phyloP scores from a whole-genome alignment of 1,140 invertebrate genomes.

The Ganaspis sp. region DNA sequence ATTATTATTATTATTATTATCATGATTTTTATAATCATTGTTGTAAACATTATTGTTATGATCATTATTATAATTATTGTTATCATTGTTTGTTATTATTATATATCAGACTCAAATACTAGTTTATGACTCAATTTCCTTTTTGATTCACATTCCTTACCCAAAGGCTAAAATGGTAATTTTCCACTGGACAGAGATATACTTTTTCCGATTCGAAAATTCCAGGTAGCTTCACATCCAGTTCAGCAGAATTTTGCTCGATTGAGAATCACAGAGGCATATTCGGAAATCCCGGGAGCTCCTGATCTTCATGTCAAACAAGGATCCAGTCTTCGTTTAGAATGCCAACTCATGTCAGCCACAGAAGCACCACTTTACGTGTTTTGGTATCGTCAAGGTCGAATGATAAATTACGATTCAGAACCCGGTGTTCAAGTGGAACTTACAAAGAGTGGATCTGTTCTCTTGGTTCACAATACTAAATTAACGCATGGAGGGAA shows the following conservation, averaged over 20 bases:
- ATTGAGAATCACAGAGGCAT: conserved; percentile 79
- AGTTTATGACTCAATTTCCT: too few species aligned
- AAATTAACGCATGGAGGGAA: conserved; percentile 80
- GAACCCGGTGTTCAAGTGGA: conserved; percentile 75
- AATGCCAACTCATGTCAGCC: conserved; percentile 83
- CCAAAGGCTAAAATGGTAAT: too few species aligned
- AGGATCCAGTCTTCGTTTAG: conserved; percentile 83
- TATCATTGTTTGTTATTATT: too few species aligned
- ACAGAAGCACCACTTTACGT: conserved; percentile 87
- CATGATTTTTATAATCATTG: too few species aligned
- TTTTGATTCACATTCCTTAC: too few species aligned
- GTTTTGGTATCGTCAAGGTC: conserved; percentile 87
- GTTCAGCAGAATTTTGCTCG: conserved; percentile 68
- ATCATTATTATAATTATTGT: too few species aligned
- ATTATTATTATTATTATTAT: too few species aligned
- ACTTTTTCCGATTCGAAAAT: neutral
- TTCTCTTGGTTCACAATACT: conserved; percentile 78
- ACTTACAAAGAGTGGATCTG: conserved; percentile 75
- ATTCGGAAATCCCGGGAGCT: conserved; percentile 84
- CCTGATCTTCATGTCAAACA: conserved; percentile 86
- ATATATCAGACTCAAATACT: too few species aligned
- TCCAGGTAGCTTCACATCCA: conserved; percentile 70
- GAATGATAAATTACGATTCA: conserved; percentile 86
- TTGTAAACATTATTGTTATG: too few species aligned
- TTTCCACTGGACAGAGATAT: too few species aligned